A percentile compares a stretch with the other conserved stretches of the same genome.
Conservation (phyloP, 2,797 vertebrate genomes). For the Hydrocynus forskahlii region DNA sequence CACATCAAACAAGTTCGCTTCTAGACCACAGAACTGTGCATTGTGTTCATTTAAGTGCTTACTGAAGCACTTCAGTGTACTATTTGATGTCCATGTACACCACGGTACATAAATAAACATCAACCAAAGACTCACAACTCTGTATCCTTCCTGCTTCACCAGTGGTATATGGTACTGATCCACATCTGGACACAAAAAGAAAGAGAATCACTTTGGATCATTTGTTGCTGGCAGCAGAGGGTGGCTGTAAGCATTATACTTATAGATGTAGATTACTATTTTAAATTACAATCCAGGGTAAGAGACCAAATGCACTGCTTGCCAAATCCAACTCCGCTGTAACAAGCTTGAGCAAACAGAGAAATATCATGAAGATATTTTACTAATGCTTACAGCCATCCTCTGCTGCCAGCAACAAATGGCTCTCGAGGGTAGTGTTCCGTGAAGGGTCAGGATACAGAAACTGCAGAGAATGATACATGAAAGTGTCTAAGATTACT, state of each 20-base stretch:
- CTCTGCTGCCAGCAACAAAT: slow-evolving; percentile 89
- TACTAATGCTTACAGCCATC: slow-evolving; percentile 88
- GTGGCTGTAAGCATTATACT: not conserved
- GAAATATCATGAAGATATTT: slow-evolving; percentile 14
- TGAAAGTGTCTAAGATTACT: slow-evolving; percentile 38
- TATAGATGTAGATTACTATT: too few relatives aligned
- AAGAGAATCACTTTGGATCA: slow-evolving; percentile 22
- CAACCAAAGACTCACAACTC: slow-evolving; percentile 80
- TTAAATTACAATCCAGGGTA: not conserved
- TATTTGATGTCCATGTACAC: not conserved
- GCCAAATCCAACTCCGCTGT: not conserved
- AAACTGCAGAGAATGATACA: slow-evolving; percentile 78
- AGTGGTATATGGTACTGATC: slow-evolving; percentile 86
- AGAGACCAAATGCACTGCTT: not conserved
- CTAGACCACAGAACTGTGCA: not conserved
- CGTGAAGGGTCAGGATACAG: slow-evolving; percentile 79
- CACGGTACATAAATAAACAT: not conserved
- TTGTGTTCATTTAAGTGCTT: not conserved
- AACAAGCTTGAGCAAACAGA: not conserved
- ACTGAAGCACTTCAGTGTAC: not conserved
- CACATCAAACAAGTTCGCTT: not conserved
- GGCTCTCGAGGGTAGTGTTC: slow-evolving; percentile 79
- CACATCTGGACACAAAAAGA: slow-evolving; percentile 80
- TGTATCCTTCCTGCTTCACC: slow-evolving; percentile 82
- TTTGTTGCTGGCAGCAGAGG: too few relatives aligned